Conservation (phyloP, 2,888 invertebrate species). For the Pterostichus madidus region DNA sequence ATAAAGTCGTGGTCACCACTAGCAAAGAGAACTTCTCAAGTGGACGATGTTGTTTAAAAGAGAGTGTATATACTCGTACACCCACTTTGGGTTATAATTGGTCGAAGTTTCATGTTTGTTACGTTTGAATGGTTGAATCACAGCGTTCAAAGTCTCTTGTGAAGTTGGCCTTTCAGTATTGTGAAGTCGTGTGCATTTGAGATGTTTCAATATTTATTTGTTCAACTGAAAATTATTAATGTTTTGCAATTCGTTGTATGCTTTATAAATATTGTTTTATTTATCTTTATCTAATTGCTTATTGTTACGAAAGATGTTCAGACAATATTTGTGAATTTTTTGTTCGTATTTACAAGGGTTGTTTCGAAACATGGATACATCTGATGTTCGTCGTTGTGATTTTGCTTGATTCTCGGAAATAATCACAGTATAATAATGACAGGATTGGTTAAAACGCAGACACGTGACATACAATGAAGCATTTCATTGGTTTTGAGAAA, state of each 20-base stretch:
- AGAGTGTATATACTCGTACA: too few relatives aligned
- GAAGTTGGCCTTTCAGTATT: slow-evolving; percentile 9
- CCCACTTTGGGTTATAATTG: slow-evolving; percentile 30
- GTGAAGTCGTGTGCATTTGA: background rate
- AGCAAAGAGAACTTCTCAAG: background rate
- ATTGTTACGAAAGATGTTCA: too few relatives aligned
- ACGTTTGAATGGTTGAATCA: background rate
- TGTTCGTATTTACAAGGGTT: too few relatives aligned
- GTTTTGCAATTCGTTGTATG: background rate
- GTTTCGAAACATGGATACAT: too few relatives aligned
- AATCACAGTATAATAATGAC: too few relatives aligned
- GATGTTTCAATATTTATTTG: background rate
- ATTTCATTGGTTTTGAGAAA: too few relatives aligned
- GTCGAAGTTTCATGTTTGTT: slow-evolving; percentile 33
- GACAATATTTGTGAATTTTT: too few relatives aligned
- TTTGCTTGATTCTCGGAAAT: too few relatives aligned
- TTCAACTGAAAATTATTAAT: background rate
- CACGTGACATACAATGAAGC: too few relatives aligned
- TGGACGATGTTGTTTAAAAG: slow-evolving; percentile 24
- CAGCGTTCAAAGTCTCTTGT: slow-evolving; percentile 40
- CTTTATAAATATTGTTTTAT: background rate
- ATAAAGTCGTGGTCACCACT: slow-evolving; percentile 5
- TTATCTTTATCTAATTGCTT: too few relatives aligned
- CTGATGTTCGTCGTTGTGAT: too few relatives aligned
- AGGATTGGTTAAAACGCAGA: too few relatives aligned